These are phyloP conservation scores for Pseudomyrmex gracilis DNA, from an alignment of 1,140 invertebrate genomes.

Conservation along the genomic window DNA sequence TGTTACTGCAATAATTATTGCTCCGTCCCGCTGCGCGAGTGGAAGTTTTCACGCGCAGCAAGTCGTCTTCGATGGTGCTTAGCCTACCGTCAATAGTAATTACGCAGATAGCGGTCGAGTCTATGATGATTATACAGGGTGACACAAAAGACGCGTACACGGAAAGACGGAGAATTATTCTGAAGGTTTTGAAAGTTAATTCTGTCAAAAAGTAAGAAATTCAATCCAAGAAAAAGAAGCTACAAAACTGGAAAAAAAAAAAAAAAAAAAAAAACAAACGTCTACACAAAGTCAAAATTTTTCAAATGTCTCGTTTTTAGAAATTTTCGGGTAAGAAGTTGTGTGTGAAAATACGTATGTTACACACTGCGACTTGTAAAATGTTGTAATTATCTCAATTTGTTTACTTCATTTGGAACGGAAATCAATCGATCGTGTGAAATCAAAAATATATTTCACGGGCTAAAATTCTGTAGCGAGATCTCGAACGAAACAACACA, in stretches of 20 bases:
- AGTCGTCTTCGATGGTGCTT: slow-evolving; percentile 21
- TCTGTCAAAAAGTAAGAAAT: not conserved
- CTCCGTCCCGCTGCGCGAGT: slow-evolving; percentile 1
- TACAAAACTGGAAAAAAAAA: not conserved
- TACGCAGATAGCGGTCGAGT: slow-evolving; percentile 34
- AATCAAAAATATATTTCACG: slow-evolving; percentile 7
- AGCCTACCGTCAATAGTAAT: slow-evolving; percentile 46
- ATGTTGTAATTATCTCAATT: not conserved
- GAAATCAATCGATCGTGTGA: not conserved
- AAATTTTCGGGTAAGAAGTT: not conserved
- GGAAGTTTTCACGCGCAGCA: slow-evolving; percentile 22
- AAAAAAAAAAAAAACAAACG: not conserved
- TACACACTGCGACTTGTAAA: not conserved
- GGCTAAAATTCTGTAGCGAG: not conserved
- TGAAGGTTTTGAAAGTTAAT: not conserved
- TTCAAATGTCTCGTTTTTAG: too few species aligned
- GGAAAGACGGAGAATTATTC: not conserved
- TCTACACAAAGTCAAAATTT: too few species aligned
- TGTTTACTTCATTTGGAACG: not conserved
- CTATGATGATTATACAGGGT: slow-evolving; percentile 31
- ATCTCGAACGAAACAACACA: not conserved
- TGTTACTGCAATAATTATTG: slow-evolving; percentile 36
- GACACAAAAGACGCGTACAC: slow-evolving; percentile 15
- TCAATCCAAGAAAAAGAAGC: not conserved
- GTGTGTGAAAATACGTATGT: not conserved